Conservation (phyloP, 2,113 vertebrate genomes). For the Micronisus gabar region DNA sequence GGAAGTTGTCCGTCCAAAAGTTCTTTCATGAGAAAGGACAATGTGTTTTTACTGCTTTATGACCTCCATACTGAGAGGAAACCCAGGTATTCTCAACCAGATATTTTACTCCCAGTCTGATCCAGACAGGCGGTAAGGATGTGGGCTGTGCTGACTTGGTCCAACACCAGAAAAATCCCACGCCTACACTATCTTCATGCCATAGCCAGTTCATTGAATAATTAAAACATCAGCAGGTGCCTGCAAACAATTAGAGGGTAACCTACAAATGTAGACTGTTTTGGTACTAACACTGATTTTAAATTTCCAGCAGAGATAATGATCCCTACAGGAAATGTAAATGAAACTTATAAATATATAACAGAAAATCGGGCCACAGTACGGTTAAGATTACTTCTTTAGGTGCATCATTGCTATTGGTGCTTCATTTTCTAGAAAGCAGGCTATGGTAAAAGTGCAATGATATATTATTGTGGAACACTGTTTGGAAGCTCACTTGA, state of each 20-base stretch:
- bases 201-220: background rate
- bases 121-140: background rate
- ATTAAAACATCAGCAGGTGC: background rate
- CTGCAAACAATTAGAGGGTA: background rate
- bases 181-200: background rate
- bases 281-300: background rate
- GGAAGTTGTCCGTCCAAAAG: background rate
- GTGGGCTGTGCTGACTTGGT: background rate
- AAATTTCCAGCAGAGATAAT: background rate
- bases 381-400: background rate
- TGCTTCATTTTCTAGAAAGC: conserved; percentile 19
- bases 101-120: background rate
- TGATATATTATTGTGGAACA: conserved; percentile 28
- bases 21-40: background rate
- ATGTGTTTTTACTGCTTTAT: background rate
- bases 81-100: background rate
- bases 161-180: background rate
- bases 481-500: conserved; percentile 48
- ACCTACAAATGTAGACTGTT: background rate
- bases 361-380: background rate
- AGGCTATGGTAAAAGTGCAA: background rate
- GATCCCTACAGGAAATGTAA: background rate
- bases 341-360: background rate
- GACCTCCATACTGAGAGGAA: background rate
- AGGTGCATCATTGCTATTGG: background rate